These are phyloP conservation scores for Alfaro cultratus DNA, from an alignment of 2,797 vertebrate genomes.

Conservation along the genomic window DNA sequence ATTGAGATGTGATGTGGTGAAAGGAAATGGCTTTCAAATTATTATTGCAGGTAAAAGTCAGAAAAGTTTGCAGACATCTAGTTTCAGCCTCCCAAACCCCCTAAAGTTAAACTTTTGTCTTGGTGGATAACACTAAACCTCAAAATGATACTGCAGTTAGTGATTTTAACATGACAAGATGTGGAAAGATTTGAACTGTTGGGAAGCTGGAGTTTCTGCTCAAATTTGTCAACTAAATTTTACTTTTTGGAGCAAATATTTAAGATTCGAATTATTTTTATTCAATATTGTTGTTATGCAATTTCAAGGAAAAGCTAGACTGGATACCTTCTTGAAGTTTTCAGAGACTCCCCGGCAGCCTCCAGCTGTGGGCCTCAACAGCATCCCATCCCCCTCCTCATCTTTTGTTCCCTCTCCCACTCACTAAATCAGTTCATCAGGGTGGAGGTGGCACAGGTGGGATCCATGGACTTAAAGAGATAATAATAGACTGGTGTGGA, in stretches of 20 bases:
- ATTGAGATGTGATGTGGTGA: neutral
- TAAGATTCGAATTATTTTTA: neutral
- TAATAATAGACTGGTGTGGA: constrained; percentile 81
- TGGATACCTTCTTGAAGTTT: constrained; percentile 10
- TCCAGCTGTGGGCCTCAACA: constrained; percentile 28
- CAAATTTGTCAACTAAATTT: neutral
- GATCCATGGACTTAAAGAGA: constrained; percentile 77
- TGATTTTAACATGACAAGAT: neutral
- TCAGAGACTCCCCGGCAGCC: constrained; percentile 34
- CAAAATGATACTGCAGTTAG: neutral
- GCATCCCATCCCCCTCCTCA: constrained; percentile 31
- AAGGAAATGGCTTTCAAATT: neutral
- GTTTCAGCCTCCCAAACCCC: neutral
- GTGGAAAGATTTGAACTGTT: neutral
- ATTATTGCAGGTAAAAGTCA: neutral
- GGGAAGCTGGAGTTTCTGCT: neutral
- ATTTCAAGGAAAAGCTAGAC: constrained; percentile 42
- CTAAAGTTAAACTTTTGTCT: neutral
- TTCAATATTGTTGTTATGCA: constrained; percentile 16
- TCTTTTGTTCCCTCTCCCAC: constrained; percentile 51
- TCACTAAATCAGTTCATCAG: constrained; percentile 69
- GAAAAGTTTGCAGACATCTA: neutral
- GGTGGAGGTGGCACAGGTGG: constrained; percentile 71
- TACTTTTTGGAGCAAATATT: neutral
- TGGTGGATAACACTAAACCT: neutral